Evolutionary conservation across 1,140 invertebrate genomes (phyloP).

Genomic region (Psix sp.): DNA sequence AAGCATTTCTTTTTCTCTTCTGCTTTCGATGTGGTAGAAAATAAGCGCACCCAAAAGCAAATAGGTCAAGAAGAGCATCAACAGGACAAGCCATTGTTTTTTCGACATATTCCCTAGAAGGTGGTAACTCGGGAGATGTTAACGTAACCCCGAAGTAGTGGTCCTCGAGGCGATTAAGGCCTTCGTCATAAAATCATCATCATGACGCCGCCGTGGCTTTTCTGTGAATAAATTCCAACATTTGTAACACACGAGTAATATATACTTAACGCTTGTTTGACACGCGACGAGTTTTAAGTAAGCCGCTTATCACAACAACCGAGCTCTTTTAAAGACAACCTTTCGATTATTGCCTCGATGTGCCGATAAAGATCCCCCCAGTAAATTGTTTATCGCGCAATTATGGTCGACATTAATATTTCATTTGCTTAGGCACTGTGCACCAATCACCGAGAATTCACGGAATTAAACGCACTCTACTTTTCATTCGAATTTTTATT

Average conservation of each 20-base stretch:
- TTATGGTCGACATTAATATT: constrained; percentile 45
- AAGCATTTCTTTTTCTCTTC: constrained; percentile 80
- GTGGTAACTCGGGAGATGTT: constrained; percentile 1
- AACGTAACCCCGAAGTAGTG: constrained; percentile 41
- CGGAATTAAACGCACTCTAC: too few relatives aligned
- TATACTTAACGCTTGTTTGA: constrained; percentile 23
- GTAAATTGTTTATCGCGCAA: constrained; percentile 48
- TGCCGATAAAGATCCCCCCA: constrained; percentile 49
- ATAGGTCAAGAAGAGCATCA: constrained; percentile 86
- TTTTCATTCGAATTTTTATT: too few relatives aligned
- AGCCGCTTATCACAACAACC: constrained; percentile 50
- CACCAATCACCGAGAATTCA: constrained; percentile 30
- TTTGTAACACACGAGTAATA: constrained; percentile 17
- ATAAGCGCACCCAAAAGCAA: constrained; percentile 86
- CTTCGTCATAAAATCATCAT: constrained; percentile 68
- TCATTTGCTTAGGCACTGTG: constrained; percentile 38
- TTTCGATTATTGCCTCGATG: constrained; percentile 56
- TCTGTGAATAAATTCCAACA: constrained; percentile 42
- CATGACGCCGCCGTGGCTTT: constrained; percentile 7
- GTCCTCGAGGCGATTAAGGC: constrained; percentile 44
- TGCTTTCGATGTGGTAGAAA: constrained; percentile 86
- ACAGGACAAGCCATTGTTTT: constrained; percentile 86
- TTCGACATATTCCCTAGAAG: constrained; percentile 81
- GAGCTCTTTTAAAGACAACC: constrained; percentile 55
- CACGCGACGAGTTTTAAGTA: constrained; percentile 44